phyloP scores from a whole-genome alignment of 2,888 invertebrate species.

The Lepidocyrtoides sp. region DNA sequence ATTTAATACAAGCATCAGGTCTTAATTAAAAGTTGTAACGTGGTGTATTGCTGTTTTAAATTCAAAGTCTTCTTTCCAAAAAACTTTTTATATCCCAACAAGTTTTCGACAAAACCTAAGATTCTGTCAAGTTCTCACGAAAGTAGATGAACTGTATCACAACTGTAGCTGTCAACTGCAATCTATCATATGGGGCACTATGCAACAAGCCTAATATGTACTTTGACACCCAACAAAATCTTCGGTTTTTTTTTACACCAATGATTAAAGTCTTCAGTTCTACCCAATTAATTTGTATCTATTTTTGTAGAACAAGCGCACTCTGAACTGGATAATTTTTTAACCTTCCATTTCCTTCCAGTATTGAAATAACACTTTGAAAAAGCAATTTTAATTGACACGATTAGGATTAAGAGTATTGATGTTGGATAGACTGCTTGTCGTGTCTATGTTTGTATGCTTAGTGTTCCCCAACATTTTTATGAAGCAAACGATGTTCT shows the following conservation, averaged over 20 bases:
- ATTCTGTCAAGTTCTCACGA: too few relatives aligned
- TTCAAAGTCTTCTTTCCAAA: neutral
- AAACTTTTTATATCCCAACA: too few relatives aligned
- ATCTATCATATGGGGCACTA: slow-evolving; percentile 34
- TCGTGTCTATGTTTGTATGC: neutral
- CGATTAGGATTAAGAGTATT: neutral
- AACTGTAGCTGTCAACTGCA: neutral
- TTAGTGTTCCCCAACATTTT: neutral
- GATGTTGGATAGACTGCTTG: neutral
- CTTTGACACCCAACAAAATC: neutral
- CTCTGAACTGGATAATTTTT: too few relatives aligned
- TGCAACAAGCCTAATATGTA: neutral
- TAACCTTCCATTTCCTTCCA: neutral
- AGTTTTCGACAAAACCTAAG: too few relatives aligned
- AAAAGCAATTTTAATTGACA: neutral
- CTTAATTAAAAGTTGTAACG: too few relatives aligned
- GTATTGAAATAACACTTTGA: neutral
- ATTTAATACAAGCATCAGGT: too few relatives aligned
- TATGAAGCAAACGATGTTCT: slow-evolving; percentile 23
- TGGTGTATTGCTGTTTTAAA: too few relatives aligned
- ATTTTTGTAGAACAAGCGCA: too few relatives aligned
- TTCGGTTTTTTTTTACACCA: too few relatives aligned
- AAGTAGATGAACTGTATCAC: neutral
- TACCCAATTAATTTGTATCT: too few relatives aligned
- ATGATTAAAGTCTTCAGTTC: too few relatives aligned